Evolutionary conservation across 2,888 invertebrate genomes (phyloP), one percentile per base, ranked within the genome.

Genomic region (Megamerina dolium): DNA sequence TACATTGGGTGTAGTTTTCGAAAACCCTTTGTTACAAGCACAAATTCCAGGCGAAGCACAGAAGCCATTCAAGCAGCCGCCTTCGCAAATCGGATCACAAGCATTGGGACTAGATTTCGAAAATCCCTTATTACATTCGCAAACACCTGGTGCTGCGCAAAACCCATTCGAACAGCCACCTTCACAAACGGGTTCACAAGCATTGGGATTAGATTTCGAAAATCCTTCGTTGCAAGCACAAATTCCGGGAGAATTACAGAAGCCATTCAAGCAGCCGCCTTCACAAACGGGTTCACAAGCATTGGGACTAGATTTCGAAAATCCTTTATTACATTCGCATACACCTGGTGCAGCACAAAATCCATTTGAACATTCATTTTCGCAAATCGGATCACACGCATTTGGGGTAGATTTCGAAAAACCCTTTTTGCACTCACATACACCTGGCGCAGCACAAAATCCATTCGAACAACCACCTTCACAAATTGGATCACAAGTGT

Each of bases 151-250:
- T 1, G 48, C 29, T n/a, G 31, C 10, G 30, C 55, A 55, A 8
- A 12, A 14, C 1, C 51, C 53, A 42, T 55, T 48, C 1, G 10
- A 20, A 16, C 52, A 55, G 0, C 36, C 32, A 3, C 8, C 29
- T 13, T 13, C 12, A 9, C 54, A 54, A 5, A 48, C 17, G 1
- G 54, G 52, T 14, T 45, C 29, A 36, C 54, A 55, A 6, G 17
- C 27, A 23, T 41, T 37, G 1, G 26, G 18, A 13, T 35, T 17
- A 2, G 23, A 32, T n/a, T 16, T 10, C 9, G 17, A 19, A 32
- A 39, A 53, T 1, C 73, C 71, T 9, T 58, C 53, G 18, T 55
- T 37, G 45, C 76, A 77, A 2, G 55, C 49, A 14, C 71, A 71
- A 1, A 6, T 14, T 0, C 34, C 46, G 1, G 49, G 37, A 12